These are phyloP conservation scores for Pteropus rufus DNA, from an alignment of 2,797 vertebrate species.

Conservation along the genomic window DNA sequence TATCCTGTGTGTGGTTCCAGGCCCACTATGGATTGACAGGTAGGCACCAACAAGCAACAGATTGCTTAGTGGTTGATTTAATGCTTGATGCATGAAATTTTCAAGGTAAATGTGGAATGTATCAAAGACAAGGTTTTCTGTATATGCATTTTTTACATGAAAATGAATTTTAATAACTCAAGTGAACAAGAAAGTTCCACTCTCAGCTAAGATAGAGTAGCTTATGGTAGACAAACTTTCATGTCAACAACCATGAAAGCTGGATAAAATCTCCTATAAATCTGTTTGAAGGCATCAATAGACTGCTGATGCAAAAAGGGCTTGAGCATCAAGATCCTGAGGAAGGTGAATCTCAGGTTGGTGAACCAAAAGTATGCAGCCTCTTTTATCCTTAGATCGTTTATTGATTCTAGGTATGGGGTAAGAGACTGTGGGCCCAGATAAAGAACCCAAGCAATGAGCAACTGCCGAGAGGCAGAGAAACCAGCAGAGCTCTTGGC, in stretches of 20 bases:
- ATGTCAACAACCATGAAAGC: not conserved
- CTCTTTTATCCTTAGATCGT: not conserved
- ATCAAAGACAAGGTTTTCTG: conserved; percentile 23
- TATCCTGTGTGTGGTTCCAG: not conserved
- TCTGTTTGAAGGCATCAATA: not conserved
- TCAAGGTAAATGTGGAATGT: not conserved
- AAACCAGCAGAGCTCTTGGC: not conserved
- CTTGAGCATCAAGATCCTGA: not conserved
- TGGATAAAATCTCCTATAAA: not conserved
- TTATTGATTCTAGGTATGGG: not conserved
- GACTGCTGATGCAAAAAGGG: not conserved
- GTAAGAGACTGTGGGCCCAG: not conserved
- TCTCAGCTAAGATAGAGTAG: not conserved
- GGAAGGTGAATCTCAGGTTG: not conserved
- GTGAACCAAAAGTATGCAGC: not conserved
- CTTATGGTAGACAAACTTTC: not conserved
- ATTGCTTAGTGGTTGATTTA: not conserved
- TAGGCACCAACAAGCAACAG: not conserved
- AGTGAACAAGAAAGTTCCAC: not conserved
- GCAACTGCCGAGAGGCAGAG: not conserved
- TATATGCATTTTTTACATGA: not conserved
- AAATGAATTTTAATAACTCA: not conserved
- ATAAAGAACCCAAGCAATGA: not conserved
- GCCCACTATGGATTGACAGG: not conserved
- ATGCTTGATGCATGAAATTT: not conserved